Conservation (phyloP, 2,113 vertebrate species). For the Rhagologus leucostigma region DNA sequence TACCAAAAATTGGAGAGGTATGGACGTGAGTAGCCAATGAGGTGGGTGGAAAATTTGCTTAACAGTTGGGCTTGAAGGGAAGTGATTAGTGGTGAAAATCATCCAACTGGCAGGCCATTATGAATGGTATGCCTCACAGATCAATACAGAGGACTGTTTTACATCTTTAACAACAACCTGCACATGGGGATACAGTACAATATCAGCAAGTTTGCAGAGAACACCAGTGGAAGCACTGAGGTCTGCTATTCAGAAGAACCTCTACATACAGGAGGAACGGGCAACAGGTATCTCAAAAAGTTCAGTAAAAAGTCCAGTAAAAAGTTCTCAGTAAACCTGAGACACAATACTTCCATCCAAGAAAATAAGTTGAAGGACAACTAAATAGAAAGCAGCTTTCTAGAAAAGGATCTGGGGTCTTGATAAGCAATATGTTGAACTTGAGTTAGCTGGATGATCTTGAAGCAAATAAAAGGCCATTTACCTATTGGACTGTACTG, state of each 20-base stretch:
- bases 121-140: neutral
- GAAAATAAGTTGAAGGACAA: neutral
- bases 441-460: neutral
- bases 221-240: neutral
- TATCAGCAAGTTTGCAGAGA: neutral
- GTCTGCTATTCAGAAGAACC: neutral
- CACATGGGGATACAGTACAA: neutral
- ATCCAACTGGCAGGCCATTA: neutral
- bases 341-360: neutral
- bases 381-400: neutral
- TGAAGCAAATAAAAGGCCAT: neutral
- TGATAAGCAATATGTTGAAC: neutral
- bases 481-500: neutral
- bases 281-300: neutral
- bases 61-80: neutral
- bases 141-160: neutral
- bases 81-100: neutral
- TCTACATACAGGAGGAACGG: neutral
- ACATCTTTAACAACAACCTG: neutral
- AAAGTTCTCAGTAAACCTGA: neutral
- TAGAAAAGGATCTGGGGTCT: neutral
- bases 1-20: neutral
- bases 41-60: neutral
- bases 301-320: neutral
- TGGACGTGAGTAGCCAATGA: fast-evolving